Base-by-base conservation (phyloP, 2,113 vertebrate genomes). In the Hippocampus comes region DNA sequence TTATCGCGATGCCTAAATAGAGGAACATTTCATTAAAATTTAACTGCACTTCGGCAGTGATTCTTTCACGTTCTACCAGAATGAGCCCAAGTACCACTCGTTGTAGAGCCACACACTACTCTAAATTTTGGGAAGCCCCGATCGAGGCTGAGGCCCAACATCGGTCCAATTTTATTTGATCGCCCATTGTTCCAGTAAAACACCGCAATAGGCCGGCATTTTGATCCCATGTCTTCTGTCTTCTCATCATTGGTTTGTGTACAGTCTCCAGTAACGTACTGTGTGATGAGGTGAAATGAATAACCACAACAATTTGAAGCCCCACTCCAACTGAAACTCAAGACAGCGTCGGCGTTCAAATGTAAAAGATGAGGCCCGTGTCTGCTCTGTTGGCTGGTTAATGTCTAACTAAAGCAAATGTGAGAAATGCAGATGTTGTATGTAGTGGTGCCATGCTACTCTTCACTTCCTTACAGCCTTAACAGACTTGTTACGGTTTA, bases 351-450 rank as follows among this genome's bases (percentile, higher is more conserved):
- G 75, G 49, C 49, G 2, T 57, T 18, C 57, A 49, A 25, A 69
- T 68, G 72, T 75, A 67, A 70, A 48, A 48, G 34, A 71, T 64
- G 74, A 51, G 63, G 71, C 64, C 41, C 48, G 14, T 18, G n/a
- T 70, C 38, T 72, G 65, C 55, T 67, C 27, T 61, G 67, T 21
- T 64, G 11, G 7, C 60, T 48, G 60, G 87, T 91, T 90, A 91
- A 90, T 90, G 72, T 74, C 2, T 84, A 73, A 90, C 84, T 73
- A 64, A 67, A 80, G 61, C 23, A 70, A 81, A 80, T 63, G 30
- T 74, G 76, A 78, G 72, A 70, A 48, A 23, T 30, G 57, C 8
- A 34, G 30, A 30, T 41, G 68, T 18, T 34, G 43, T 43, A 46
- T 70, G n/a, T 18, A 23, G 55, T 49, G 27, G 63, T 43, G 14